Base-by-base conservation (phyloP, 2,888 invertebrate species). In the Caenorhabditis sp. region DNA sequence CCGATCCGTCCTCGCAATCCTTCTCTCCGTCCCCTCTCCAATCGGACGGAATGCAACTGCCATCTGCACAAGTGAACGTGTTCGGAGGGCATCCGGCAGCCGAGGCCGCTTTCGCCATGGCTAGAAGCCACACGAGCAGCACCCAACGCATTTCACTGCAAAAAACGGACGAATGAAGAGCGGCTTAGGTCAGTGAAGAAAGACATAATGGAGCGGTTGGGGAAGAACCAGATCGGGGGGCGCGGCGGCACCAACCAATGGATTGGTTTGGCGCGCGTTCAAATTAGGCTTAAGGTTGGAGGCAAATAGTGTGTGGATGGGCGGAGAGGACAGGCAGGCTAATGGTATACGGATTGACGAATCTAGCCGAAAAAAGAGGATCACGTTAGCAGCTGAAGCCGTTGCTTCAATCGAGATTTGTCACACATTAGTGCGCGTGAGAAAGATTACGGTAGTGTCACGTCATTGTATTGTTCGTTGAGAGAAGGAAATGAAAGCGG, bases 11-110 rank as follows among this genome's bases (percentile, higher is more conserved):
- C 45, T 85, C 85, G 61, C 88, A 88, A 62, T 88, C 88, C 22
- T 78, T 74, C 63, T 88, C 88, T 15, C 87, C 87, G 62, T 88
- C 88, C 26, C 85, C 86, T 2, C 73, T 81, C 87, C 87, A 88
- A 66, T 86, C 86, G 17, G 78, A 66, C 9, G 87, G 87, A 48
- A 87, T 87, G 53, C 87, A 87, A 35, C 78, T 71, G 24, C 84
- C 84, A 52, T 87, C 86, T 22, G 76, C 73, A 75, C 87, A 87
- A 2, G 83, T 82, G 71, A 87, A 87, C 8, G 86, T 85, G 50
- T 85, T 83, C 8, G 82, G 63, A 24, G 86, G 85, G 48, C 86
- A 86, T 39, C 56, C 70, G 15, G 80, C 74, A 13, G 77, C 52
- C 8, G 55, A 26, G n/a, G 46, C 24, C 13, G 71, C 46, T 32